Base-by-base conservation (phyloP, 2,888 invertebrate species). In the Endotricha flammealis region DNA sequence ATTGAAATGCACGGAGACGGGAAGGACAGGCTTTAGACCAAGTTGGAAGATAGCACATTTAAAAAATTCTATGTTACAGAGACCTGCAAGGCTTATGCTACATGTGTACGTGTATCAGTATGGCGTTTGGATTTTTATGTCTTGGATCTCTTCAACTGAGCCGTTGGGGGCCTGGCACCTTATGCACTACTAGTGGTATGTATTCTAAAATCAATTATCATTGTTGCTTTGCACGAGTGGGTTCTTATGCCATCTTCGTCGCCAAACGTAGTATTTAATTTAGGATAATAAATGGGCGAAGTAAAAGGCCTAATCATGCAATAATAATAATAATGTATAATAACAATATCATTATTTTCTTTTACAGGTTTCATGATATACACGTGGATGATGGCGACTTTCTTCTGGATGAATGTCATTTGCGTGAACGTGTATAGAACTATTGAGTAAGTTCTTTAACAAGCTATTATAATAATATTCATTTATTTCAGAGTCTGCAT, bases 371-470 rank as follows among this genome's bases (percentile, higher is more conserved):
- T 89, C 51, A 51, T 87, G 7, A 73, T 90, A 5, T 91, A 90
- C 57, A 88, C 87, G 45, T 88, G 90, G 68, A 90, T 91, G 77
- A 74, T 92, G 60, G 88, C 90, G 1, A 88, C 91, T n/a, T 92
- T 92, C 71, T 91, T 91, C 60, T 92, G 92, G 92, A 76, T 92
- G 71, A 92, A 91, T 55, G 81, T 91, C 4, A 88, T 91, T 12
- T 88, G 91, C 22, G 89, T 92, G 48, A 92, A 93, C 59, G 88
- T 92, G 35, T 92, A 90, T 85, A 87, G 89, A 50, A 83, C 87
- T 8, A 89, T 90, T 1, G 80, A 89, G 92, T 92, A 77, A 90
- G 91, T 88, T 53, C n/a, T 6, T 3, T 25, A n/a, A 20, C 10
- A 1, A 29, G 20, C 23, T 13, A 22, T 16, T 31, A n/a, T 10